phyloP scores from a whole-genome alignment of 2,113 vertebrate genomes.

The Telmatochromis sp. region DNA sequence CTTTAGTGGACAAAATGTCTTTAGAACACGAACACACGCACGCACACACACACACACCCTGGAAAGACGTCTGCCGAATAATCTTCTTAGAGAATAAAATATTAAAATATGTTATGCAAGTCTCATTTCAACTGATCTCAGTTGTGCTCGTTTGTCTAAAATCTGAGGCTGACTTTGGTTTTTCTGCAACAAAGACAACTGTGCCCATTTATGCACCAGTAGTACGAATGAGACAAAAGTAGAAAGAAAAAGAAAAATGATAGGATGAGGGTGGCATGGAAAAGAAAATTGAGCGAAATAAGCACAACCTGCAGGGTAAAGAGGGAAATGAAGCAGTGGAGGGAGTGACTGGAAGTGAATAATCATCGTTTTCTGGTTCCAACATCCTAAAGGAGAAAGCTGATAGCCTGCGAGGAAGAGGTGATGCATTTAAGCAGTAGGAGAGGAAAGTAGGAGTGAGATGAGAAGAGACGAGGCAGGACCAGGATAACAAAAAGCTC shows the following conservation, averaged over 20 bases:
- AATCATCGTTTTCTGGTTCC: neutral
- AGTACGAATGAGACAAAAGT: neutral
- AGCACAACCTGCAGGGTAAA: neutral
- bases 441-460: neutral
- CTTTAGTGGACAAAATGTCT: neutral
- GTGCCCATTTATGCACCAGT: neutral
- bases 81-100: neutral
- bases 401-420: neutral
- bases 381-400: conserved; percentile 28
- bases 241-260: neutral
- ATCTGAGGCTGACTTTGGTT: neutral
- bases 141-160: neutral
- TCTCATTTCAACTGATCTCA: neutral
- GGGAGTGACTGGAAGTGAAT: neutral
- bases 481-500: neutral
- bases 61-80: neutral
- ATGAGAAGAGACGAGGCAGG: neutral
- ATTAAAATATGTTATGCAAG: neutral
- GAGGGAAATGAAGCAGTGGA: neutral
- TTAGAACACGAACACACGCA: neutral
- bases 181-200: neutral
- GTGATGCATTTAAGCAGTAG: neutral
- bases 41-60: neutral
- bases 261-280: neutral
- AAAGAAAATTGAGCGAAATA: neutral